Base-by-base conservation (phyloP, 2,797 vertebrate species). In the Gila robusta region DNA sequence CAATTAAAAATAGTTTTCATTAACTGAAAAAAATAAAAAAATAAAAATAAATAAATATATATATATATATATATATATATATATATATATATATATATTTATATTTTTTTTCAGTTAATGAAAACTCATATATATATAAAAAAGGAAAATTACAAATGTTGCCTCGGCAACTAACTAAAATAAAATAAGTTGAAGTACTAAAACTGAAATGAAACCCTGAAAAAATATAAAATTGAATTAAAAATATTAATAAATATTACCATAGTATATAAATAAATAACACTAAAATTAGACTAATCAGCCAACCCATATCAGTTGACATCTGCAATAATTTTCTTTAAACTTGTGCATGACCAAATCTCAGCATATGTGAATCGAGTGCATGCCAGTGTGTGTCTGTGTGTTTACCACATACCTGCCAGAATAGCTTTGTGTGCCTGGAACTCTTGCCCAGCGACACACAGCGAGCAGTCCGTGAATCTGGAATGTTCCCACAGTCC, bases 341-440 rank as follows among this genome's bases (percentile, higher is more conserved):
- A 70, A 72, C 5, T 37, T 26, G 37, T 23, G 21, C 37, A 26
- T n/a, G 39, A 26, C 28, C n/a, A 41, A 72, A 41, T 4, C 1
- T 76, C 16, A 35, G 47, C 9, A 76, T 35, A 37, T 23, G 4
- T 76, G n/a, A 44, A 39, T 14, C 17, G 37, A 19, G 26, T 69
- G 79, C 41, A 64, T 54, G 59, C 6, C 71, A 59, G 64, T 49
- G 54, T 23, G 56, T 28, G 28, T 52, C 26, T 73, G 28, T 73
- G 73, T 49, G 21, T 47, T 76, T 74, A 41, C 21, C 6, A 6
- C 32, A 26, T 84, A 99, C 98, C 98, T 97, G 98, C 98, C 87
- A 99, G 94, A 87, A 99, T 99, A 92, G 98, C 98, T 95, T 99
- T 99, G 95, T 99, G 98, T 54, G 97, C 98, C 93, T 99, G 97